phyloP scores from a whole-genome alignment of 2,888 invertebrate species.

The Leistus spinibarbis region DNA sequence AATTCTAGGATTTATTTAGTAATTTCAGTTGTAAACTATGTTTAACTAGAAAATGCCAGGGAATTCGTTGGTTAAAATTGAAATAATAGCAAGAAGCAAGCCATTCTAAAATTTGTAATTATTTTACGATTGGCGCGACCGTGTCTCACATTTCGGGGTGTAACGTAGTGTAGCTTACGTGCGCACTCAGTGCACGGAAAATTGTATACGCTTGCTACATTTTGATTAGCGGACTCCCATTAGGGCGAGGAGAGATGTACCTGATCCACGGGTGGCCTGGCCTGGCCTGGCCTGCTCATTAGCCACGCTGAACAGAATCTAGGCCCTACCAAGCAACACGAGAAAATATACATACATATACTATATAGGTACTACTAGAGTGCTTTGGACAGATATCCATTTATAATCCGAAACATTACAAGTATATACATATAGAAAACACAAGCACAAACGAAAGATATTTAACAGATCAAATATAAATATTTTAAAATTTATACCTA shows the following conservation, averaged over 20 bases:
- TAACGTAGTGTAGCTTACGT: slow-evolving; percentile 8
- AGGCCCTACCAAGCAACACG: slow-evolving; percentile 42
- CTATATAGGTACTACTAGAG: slow-evolving; percentile 46
- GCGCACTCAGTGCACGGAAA: slow-evolving; percentile 1
- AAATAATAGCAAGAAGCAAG: neutral
- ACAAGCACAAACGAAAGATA: too few species aligned
- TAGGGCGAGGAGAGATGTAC: slow-evolving; percentile 10
- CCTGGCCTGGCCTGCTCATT: slow-evolving; percentile 50
- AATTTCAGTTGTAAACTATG: neutral
- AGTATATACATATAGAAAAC: too few species aligned
- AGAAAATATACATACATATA: slow-evolving; percentile 47
- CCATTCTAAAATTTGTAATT: neutral
- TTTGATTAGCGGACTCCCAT: slow-evolving; percentile 32
- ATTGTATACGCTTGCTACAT: slow-evolving; percentile 26
- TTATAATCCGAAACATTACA: slow-evolving; percentile 45
- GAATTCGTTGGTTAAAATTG: neutral
- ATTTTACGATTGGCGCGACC: neutral
- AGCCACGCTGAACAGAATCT: slow-evolving; percentile 40
- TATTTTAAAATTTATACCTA: too few species aligned
- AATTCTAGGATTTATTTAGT: neutral
- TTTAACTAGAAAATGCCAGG: neutral
- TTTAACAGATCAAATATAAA: too few species aligned
- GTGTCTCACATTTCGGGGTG: slow-evolving; percentile 11
- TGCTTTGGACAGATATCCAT: slow-evolving; percentile 52
- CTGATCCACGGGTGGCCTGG: slow-evolving; percentile 43